Conservation (phyloP, 2,888 invertebrate genomes). For the Ecliptopera silaceata region DNA sequence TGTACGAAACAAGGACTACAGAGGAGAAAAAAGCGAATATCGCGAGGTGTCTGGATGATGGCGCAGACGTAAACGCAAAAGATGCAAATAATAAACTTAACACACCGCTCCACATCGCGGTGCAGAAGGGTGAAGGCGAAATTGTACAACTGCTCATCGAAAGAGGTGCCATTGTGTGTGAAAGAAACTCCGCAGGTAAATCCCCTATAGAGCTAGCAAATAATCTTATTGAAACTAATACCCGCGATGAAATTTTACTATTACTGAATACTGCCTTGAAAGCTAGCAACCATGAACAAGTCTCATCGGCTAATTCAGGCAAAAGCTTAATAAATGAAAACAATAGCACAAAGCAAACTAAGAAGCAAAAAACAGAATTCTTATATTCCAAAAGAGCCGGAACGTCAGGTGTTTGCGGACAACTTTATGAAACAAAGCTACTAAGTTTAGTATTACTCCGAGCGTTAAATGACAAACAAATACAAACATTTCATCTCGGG, state of each 20-base stretch:
- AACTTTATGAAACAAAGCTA: constrained; percentile 43
- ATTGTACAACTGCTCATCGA: constrained; percentile 35
- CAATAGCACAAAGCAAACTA: constrained; percentile 5
- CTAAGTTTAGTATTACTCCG: constrained; percentile 44
- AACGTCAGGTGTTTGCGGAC: constrained; percentile 34
- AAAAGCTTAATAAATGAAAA: not conserved
- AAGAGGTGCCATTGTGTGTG: constrained; percentile 32
- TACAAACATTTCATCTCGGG: constrained; percentile 43
- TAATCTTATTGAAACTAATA: constrained; percentile 10
- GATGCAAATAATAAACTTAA: constrained; percentile 39
- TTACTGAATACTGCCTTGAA: constrained; percentile 4
- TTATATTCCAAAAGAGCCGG: constrained; percentile 30
- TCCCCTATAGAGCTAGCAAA: constrained; percentile 38
- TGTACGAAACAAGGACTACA: constrained; percentile 29
- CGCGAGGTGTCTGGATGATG: constrained; percentile 29
- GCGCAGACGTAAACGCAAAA: constrained; percentile 40
- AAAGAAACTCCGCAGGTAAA: constrained; percentile 32
- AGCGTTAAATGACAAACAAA: constrained; percentile 41
- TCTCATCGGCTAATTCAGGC: not conserved
- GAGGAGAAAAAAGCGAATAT: constrained; percentile 33
- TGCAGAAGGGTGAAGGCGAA: constrained; percentile 31
- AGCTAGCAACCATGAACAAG: constrained; percentile 4
- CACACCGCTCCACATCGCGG: constrained; percentile 41
- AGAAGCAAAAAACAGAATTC: constrained; percentile 10
- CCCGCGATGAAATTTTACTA: constrained; percentile 16